Evolutionary conservation across 2,888 invertebrate genomes (phyloP).

Genomic region (Metellina segmentata): DNA sequence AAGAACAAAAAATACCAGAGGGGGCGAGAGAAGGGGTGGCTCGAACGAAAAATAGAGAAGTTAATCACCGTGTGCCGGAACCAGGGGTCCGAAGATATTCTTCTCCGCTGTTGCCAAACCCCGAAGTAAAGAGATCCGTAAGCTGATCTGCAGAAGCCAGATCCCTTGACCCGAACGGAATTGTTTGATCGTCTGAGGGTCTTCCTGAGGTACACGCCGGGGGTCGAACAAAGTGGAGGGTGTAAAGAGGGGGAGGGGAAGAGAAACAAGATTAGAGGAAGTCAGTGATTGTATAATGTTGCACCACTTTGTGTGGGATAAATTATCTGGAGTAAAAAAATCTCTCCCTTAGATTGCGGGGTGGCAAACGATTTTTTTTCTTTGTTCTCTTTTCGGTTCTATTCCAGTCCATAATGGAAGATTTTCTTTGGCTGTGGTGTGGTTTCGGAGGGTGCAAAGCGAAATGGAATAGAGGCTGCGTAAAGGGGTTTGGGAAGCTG

Average conservation of each 20-base stretch:
- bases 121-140: not conserved
- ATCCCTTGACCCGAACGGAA: not conserved
- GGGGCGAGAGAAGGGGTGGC: not conserved
- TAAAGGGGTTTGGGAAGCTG: not conserved
- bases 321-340: not conserved
- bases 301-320: not conserved
- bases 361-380: not conserved
- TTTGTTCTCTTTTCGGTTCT: not conserved
- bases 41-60: not conserved
- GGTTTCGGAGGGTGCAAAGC: too few species aligned
- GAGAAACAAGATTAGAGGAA: slow-evolving; percentile 1
- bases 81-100: not conserved
- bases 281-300: not conserved
- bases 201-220: not conserved
- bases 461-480: not conserved
- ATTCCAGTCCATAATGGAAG: not conserved
- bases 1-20: not conserved
- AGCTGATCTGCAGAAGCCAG: not conserved
- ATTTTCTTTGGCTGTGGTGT: not conserved
- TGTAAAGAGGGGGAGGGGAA: not conserved
- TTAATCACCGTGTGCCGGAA: not conserved
- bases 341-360: not conserved
- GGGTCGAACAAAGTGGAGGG: not conserved
- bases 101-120: not conserved
- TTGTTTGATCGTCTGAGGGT: not conserved